Base-by-base conservation (phyloP, 2,797 vertebrate genomes). In the Gastrophryne carolinensis region DNA sequence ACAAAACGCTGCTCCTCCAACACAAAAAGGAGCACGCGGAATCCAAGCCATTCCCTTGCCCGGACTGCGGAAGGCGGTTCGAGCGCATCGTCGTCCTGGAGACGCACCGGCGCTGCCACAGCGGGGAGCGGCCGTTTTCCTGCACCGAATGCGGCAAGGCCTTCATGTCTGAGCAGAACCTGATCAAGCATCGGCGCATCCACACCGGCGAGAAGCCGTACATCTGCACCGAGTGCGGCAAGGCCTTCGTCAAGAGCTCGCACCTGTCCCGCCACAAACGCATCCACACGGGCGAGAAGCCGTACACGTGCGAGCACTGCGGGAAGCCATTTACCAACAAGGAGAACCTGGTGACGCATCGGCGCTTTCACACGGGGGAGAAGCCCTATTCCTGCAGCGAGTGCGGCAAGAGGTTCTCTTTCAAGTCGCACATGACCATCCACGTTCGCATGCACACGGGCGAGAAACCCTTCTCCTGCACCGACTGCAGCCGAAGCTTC, bases 271-370 rank as follows among this genome's bases (percentile, higher is more conserved):
- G 58, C 0, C 71, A 73, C 24, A 62, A 52, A 9, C 41, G 70
- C 15, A 72, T 72, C 10, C 70, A 72, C 47, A 63, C 70, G 0
- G 70, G 70, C 2, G 70, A 72, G 58, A 72, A 72, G 44, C 70
- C 70, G 4, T 72, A 27, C 7, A 17, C 44, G 1, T 72, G 70
- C 5, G 50, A 23, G 9, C 15, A 53, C 17, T 72, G 70, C 10
- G 58, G 70, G 2, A 72, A 72, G 15, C 17, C 57, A 8, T 72
- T 72, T 58, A 47, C 44, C 1, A 72, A 72, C 57, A 72, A 63
- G 3, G 47, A 62, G 4, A 72, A 52, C 21, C 12, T 72, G n/a
- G 58, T 72, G 3, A 52, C 53, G 0, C 70, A 72, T 52, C 23
- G 13, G 17, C 34, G 70, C 15, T 62, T 39, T 53, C 70, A 72